phyloP scores from a whole-genome alignment of 2,113 vertebrate species.

The Xiphorhynchus elegans region DNA sequence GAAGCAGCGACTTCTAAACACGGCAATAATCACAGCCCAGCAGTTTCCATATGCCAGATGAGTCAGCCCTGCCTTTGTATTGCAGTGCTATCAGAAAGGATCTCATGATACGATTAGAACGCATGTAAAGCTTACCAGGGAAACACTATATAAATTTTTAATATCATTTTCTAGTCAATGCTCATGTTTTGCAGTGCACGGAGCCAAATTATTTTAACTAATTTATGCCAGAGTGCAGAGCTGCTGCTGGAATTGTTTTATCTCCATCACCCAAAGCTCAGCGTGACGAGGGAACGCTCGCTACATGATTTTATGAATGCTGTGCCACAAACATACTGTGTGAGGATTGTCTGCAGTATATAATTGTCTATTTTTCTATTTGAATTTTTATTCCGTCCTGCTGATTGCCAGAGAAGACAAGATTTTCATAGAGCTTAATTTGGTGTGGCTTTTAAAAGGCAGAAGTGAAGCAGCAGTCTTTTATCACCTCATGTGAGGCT shows the following conservation, averaged over 20 bases:
- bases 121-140: conserved; percentile 15
- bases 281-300: background rate
- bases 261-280: background rate
- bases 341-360: background rate
- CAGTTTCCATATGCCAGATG: background rate
- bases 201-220: conserved; percentile 37
- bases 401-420: background rate
- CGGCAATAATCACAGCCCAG: background rate
- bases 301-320: background rate
- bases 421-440: background rate
- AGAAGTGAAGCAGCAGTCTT: background rate
- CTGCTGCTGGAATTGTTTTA: background rate
- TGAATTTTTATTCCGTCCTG: background rate
- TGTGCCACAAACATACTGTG: background rate
- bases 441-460: background rate
- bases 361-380: conserved; percentile 24
- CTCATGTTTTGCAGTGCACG: background rate
- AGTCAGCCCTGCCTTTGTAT: background rate
- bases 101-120: background rate
- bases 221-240: background rate
- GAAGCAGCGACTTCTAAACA: background rate
- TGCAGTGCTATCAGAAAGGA: background rate
- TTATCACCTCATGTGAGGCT: background rate
- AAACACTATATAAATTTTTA: conserved; percentile 26
- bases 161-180: background rate